Conservation (phyloP, 2,113 vertebrate species). For the Pangasianodon gigas region DNA sequence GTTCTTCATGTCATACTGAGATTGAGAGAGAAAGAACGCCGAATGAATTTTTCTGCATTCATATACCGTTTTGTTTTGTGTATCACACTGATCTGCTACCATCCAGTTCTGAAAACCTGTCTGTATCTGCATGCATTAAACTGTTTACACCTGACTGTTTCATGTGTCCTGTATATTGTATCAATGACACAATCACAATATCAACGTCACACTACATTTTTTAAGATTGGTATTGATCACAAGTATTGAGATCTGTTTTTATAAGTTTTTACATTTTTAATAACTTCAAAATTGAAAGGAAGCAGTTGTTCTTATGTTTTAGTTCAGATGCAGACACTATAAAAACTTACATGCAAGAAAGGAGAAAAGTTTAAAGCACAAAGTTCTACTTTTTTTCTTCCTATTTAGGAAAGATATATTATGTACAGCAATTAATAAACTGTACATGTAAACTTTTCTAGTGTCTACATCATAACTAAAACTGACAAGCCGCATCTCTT, state of each 20-base stretch:
- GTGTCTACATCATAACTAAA: background rate
- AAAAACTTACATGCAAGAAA: too few species aligned
- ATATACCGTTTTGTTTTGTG: background rate
- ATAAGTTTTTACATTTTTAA: background rate
- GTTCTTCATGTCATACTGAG: conserved; percentile 71
- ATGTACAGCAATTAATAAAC: too few species aligned
- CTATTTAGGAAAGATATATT: too few species aligned
- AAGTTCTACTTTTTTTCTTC: too few species aligned
- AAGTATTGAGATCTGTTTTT: background rate
- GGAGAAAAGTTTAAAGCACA: too few species aligned
- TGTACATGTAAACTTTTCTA: too few species aligned
- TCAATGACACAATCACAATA: background rate
- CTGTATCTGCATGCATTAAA: background rate
- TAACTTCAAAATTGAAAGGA: background rate
- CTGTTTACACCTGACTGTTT: background rate
- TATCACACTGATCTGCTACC: background rate
- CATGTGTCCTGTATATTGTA: background rate
- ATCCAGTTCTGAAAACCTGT: background rate
- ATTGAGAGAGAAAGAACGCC: background rate
- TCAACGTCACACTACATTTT: background rate
- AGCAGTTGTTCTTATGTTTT: too few species aligned
- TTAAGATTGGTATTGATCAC: background rate
- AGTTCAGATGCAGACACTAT: too few species aligned
- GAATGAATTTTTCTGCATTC: background rate
- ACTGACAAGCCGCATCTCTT: too few species aligned